These are phyloP conservation scores for Petrocephalus zakoni DNA, from an alignment of 2,113 vertebrate genomes.

Conservation along the genomic window DNA sequence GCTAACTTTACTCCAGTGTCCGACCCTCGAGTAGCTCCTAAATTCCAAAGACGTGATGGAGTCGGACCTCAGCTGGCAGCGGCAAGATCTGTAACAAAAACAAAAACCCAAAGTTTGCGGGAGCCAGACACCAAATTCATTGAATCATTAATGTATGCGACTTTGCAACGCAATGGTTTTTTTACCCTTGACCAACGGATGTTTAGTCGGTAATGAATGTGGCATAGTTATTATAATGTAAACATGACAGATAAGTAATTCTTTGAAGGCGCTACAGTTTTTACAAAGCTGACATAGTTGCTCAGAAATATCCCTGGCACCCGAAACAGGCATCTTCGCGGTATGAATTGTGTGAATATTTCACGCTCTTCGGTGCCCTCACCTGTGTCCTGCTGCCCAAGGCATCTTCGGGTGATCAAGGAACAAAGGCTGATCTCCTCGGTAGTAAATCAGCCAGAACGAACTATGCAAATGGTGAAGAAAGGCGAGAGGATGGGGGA, in stretches of 20 bases:
- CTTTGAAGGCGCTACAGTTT: neutral
- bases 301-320: neutral
- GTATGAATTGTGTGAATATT: neutral
- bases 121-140: neutral
- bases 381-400: constrained; percentile 70
- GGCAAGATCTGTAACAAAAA: neutral
- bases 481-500: constrained; percentile 64
- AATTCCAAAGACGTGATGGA: neutral
- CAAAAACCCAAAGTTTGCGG: neutral
- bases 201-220: neutral
- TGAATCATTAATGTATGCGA: neutral
- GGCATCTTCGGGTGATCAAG: constrained; percentile 65
- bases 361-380: constrained; percentile 55
- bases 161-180: neutral
- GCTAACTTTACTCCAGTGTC: no score
- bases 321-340: neutral
- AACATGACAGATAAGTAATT: neutral
- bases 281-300: neutral
- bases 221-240: neutral
- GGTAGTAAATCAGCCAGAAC: constrained; percentile 77
- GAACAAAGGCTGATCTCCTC: constrained; percentile 67
- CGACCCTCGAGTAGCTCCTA: no score
- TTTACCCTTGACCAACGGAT: neutral
- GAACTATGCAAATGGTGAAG: constrained; percentile 73
- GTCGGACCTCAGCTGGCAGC: neutral